Percentiles rank a stretch among this genome's conserved stretches.
Conservation (phyloP, 2,113 vertebrate genomes). For the Fregetta grallaria region DNA sequence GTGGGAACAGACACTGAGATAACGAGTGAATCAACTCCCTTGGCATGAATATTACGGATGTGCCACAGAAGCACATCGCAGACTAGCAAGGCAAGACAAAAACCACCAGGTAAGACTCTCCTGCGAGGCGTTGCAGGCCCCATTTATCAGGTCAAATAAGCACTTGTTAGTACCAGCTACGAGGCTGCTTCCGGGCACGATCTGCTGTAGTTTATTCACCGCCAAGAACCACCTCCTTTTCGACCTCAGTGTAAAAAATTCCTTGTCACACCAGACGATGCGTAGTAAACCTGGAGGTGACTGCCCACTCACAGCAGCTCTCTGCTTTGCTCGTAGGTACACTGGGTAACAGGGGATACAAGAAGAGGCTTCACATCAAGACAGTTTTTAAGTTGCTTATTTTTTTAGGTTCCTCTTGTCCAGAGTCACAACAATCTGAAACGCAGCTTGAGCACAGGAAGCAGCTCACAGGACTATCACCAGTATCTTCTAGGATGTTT, state of each 20-base stretch:
- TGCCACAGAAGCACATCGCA: not conserved
- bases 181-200: not conserved
- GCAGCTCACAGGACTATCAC: not conserved
- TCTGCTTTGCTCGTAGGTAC: not conserved
- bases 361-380: not conserved
- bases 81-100: not conserved
- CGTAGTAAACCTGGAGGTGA: not conserved
- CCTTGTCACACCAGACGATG: accelerated
- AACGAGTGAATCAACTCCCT: not conserved
- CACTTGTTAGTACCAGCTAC: not conserved
- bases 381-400: accelerated
- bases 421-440: not conserved
- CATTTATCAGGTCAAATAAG: not conserved
- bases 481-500: not conserved
- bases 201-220: not conserved
- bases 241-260: not conserved
- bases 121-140: not conserved
- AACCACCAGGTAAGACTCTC: not conserved
- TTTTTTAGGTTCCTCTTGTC: not conserved
- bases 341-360: not conserved
- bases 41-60: not conserved
- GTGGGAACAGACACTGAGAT: not conserved
- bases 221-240: not conserved
- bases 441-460: not conserved
- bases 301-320: not conserved